Percentiles rank a stretch among this genome's conserved stretches.
Evolutionary conservation across 2,797 vertebrate genomes (phyloP).

Genomic region (Delichon dasypus): DNA sequence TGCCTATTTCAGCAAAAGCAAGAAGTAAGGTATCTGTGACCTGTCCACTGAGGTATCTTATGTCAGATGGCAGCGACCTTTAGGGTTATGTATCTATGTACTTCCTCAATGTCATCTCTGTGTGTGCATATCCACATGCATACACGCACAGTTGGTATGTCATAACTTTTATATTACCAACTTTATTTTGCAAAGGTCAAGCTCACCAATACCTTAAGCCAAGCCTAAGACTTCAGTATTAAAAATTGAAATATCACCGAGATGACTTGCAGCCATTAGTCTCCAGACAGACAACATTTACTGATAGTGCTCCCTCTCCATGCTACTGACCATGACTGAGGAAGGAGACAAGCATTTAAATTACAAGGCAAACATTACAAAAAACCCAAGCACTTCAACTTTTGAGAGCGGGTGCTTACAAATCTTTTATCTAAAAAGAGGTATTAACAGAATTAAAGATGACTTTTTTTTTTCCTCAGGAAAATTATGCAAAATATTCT

Average conservation of each 20-base stretch:
- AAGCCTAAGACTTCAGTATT: neutral
- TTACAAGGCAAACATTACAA: neutral
- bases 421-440: neutral
- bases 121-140: rapidly evolving
- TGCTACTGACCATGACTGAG: neutral
- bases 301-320: neutral
- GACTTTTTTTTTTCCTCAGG: neutral
- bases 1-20: neutral
- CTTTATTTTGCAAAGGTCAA: neutral
- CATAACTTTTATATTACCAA: neutral
- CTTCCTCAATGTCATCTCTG: neutral
- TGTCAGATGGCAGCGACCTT: neutral
- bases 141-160: neutral
- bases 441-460: neutral
- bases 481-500: neutral
- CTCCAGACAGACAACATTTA: neutral
- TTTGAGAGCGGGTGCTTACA: neutral
- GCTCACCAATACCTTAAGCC: neutral
- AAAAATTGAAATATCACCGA: neutral
- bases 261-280: neutral
- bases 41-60: neutral
- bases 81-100: neutral
- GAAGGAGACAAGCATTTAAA: neutral
- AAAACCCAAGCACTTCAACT: neutral
- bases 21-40: neutral